Conservation (phyloP, 2,888 invertebrate genomes). For the Xylophagus ater region DNA sequence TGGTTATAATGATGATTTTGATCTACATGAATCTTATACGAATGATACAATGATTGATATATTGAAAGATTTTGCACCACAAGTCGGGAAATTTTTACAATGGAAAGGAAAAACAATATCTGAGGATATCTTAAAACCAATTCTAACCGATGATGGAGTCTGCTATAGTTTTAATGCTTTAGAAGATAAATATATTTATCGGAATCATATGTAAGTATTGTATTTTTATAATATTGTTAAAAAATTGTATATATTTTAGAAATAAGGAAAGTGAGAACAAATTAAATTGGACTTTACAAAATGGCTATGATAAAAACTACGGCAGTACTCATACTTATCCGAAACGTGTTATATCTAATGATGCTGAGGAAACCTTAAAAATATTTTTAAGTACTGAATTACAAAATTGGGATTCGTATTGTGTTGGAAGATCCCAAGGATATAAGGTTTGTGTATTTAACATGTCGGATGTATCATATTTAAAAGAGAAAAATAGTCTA, state of each 20-base stretch:
- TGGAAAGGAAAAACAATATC: slow-evolving; percentile 47
- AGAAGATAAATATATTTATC: slow-evolving; percentile 48
- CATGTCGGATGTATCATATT: too few relatives aligned
- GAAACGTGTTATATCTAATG: slow-evolving; percentile 7
- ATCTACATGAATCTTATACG: too few relatives aligned
- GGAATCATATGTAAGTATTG: slow-evolving; percentile 36
- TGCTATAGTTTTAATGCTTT: slow-evolving; percentile 60
- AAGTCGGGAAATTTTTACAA: slow-evolving; percentile 48
- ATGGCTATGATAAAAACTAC: slow-evolving; percentile 20
- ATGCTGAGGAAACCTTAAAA: slow-evolving; percentile 8
- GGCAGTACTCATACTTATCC: slow-evolving; percentile 5
- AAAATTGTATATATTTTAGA: too few relatives aligned
- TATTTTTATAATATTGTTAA: too few relatives aligned
- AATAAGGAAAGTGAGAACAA: too few relatives aligned
- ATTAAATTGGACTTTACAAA: slow-evolving; percentile 24
- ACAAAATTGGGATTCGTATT: slow-evolving; percentile 1
- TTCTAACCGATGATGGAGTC: slow-evolving; percentile 56
- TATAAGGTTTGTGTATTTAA: too few relatives aligned
- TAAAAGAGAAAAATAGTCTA: slow-evolving; percentile 33
- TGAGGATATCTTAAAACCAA: too few relatives aligned
- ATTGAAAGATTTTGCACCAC: too few relatives aligned
- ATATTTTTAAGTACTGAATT: background rate
- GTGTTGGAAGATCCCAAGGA: slow-evolving; percentile 25
- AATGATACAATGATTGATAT: too few relatives aligned
- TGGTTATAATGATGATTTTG: too few relatives aligned